phyloP scores from a whole-genome alignment of 2,888 invertebrate species.

The Euclidia mi region DNA sequence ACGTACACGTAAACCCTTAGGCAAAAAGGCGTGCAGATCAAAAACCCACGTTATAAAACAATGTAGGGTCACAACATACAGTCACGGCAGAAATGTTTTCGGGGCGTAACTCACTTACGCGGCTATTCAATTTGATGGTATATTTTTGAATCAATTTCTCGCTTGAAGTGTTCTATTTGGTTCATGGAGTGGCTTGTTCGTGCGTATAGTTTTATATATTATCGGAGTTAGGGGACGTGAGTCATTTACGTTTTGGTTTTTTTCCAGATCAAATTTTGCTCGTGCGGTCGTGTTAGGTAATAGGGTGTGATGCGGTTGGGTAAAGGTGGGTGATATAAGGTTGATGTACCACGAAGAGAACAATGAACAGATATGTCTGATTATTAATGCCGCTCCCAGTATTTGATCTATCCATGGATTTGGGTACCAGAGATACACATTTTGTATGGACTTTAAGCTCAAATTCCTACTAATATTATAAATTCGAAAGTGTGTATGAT shows the following conservation, averaged over 20 bases:
- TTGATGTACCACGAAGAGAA: no score
- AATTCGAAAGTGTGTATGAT: no score
- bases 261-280: slow-evolving; percentile 19
- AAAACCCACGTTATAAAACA: slow-evolving; percentile 32
- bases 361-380: no score
- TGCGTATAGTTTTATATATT: slow-evolving; percentile 71
- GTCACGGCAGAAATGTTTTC: slow-evolving; percentile 24
- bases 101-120: slow-evolving; percentile 60
- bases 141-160: slow-evolving; percentile 79
- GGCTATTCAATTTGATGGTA: slow-evolving; percentile 72
- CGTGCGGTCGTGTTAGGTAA: slow-evolving; percentile 12
- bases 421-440: no score
- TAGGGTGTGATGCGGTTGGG: slow-evolving; percentile 10
- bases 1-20: background rate
- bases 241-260: slow-evolving; percentile 46
- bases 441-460: no score
- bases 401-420: no score
- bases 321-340: slow-evolving; percentile 18
- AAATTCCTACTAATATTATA: no score
- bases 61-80: slow-evolving; percentile 32
- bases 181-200: slow-evolving; percentile 64
- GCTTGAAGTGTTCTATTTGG: slow-evolving; percentile 64
- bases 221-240: slow-evolving; percentile 50
- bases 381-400: no score
- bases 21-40: slow-evolving; percentile 53